A percentile compares a stretch with the other conserved stretches of the same genome.
Conservation (phyloP, 1,140 invertebrate species). For the Platorchestia sp. region DNA sequence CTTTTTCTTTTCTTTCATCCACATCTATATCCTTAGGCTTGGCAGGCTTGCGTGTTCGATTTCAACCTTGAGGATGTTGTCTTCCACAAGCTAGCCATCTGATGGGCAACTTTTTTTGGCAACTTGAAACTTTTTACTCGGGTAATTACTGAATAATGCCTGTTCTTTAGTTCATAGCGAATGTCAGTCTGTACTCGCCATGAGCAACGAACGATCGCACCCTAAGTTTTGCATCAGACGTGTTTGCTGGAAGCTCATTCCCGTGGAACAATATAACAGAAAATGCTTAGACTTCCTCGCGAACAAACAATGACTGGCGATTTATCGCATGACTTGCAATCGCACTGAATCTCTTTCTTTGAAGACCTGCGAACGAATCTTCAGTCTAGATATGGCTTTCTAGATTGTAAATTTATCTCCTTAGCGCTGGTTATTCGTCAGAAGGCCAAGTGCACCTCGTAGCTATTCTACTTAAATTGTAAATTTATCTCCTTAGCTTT, state of each 20-base stretch:
- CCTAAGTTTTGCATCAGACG: neutral
- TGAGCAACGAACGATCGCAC: neutral
- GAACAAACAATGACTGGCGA: constrained; percentile 47
- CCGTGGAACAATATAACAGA: neutral
- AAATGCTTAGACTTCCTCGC: neutral
- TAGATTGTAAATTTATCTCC: neutral
- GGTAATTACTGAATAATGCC: neutral
- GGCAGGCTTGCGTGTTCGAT: neutral
- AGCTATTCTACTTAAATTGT: too few relatives aligned
- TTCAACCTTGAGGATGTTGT: neutral
- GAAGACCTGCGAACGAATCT: neutral
- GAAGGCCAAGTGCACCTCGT: too few relatives aligned
- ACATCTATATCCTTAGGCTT: neutral
- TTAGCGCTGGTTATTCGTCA: neutral
- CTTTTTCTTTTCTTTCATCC: too few relatives aligned
- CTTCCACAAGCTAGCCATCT: neutral
- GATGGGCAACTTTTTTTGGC: neutral
- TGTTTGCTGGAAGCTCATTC: neutral
- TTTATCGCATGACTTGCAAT: constrained; percentile 32
- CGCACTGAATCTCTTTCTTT: neutral
- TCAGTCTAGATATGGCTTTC: neutral
- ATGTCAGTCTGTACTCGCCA: neutral
- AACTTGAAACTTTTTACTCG: neutral
- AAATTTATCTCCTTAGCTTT: neutral
- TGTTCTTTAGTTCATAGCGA: neutral